phyloP scores from a whole-genome alignment of 1,140 invertebrate genomes.

The Drosophila subpulchrella region DNA sequence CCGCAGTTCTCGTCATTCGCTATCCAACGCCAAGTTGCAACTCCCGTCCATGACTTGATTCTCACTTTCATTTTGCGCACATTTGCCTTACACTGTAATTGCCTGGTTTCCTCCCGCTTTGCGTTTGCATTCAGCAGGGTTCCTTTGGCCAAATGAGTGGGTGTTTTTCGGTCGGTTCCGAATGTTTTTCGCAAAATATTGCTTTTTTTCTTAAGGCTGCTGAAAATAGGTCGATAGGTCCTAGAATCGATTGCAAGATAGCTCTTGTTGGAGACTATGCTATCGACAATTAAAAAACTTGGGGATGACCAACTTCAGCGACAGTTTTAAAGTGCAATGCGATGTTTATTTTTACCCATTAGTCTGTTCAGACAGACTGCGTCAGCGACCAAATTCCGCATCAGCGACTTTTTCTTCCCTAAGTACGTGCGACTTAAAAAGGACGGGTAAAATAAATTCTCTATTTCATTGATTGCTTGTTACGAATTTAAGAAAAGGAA shows the following conservation, averaged over 20 bases:
- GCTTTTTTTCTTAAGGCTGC: slow-evolving; percentile 49
- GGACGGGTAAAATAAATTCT: too few relatives aligned
- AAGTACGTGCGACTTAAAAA: too few relatives aligned
- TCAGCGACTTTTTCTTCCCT: too few relatives aligned
- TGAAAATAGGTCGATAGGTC: slow-evolving; percentile 65
- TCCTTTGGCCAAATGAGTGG: not conserved
- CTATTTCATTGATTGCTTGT: too few relatives aligned
- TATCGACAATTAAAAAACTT: slow-evolving; percentile 15
- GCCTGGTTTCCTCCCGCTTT: slow-evolving; percentile 5
- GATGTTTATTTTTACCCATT: not conserved
- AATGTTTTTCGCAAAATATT: slow-evolving; percentile 58
- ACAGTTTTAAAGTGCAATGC: not conserved
- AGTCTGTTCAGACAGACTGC: not conserved
- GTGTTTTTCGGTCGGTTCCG: slow-evolving; percentile 17
- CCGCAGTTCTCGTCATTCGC: slow-evolving; percentile 99
- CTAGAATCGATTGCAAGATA: not conserved
- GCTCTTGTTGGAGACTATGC: slow-evolving; percentile 26
- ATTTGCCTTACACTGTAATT: slow-evolving; percentile 52
- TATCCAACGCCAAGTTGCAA: slow-evolving; percentile 99
- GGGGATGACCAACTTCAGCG: slow-evolving; percentile 1
- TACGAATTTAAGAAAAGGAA: too few relatives aligned
- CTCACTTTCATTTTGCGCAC: slow-evolving; percentile 84
- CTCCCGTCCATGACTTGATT: slow-evolving; percentile 92
- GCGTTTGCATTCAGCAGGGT: slow-evolving; percentile 11
- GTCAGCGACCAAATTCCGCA: too few relatives aligned